Conservation (phyloP, 1,140 invertebrate genomes). For the Sipha flava region DNA sequence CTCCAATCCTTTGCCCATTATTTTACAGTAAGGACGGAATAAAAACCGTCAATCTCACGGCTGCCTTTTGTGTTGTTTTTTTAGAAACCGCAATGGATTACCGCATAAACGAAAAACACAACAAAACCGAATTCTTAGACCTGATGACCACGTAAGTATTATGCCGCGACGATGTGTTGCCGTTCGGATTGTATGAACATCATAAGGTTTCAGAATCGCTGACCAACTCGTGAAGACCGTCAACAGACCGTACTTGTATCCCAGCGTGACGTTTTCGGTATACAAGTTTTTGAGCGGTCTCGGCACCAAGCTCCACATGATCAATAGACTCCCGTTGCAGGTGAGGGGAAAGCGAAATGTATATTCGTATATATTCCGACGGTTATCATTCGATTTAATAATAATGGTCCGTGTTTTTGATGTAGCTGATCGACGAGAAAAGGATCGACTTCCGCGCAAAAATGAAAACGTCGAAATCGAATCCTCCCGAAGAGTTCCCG, state of each 20-base stretch:
- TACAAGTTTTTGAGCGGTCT: background rate
- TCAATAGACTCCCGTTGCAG: background rate
- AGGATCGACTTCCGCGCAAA: background rate
- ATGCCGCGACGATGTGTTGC: background rate
- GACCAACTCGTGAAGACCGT: background rate
- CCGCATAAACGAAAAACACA: background rate
- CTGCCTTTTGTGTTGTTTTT: no score
- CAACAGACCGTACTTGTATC: background rate
- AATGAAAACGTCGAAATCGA: background rate
- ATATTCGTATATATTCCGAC: no score
- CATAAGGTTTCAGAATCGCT: background rate
- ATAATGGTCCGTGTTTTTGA: background rate
- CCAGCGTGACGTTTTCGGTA: background rate
- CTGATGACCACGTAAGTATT: slow-evolving; percentile 8
- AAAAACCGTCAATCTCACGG: no score
- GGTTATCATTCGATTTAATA: no score
- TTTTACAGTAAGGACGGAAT: background rate
- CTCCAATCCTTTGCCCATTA: no score
- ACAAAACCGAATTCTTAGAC: slow-evolving; percentile 13
- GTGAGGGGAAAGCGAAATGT: no score
- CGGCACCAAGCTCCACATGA: background rate
- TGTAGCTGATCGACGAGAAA: background rate
- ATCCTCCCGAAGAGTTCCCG: background rate
- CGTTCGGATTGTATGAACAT: background rate
- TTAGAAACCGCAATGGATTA: slow-evolving; percentile 6